Percentiles rank a stretch among this genome's conserved stretches.
These are phyloP conservation scores for Nomada ruficornis DNA, from an alignment of 2,888 invertebrate genomes.

Conservation along the genomic window DNA sequence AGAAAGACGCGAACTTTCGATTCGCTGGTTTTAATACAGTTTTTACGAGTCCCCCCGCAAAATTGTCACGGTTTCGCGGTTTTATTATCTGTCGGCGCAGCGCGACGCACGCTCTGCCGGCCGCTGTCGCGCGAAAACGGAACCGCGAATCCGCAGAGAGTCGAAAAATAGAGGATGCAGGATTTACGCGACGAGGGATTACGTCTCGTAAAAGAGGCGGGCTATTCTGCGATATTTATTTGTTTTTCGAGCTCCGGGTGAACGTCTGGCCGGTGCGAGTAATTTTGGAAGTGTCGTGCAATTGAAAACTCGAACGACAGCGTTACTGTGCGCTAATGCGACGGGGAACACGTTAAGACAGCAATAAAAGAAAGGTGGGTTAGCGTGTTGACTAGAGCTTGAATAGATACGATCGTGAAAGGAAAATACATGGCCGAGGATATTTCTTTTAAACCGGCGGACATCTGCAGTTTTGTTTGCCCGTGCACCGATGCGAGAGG, in stretches of 20 bases:
- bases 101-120: slow-evolving; percentile 25
- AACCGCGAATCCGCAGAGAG: slow-evolving; percentile 26
- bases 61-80: slow-evolving; percentile 48
- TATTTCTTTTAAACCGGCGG: neutral
- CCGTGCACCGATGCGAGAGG: neutral
- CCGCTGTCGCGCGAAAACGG: slow-evolving; percentile 31
- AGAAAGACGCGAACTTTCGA: slow-evolving; percentile 18
- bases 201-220: slow-evolving; percentile 1
- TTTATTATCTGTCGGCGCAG: slow-evolving; percentile 40
- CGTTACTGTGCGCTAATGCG: neutral
- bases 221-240: slow-evolving; percentile 9
- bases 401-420: neutral
- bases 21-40: slow-evolving; percentile 42
- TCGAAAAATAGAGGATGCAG: slow-evolving; percentile 17
- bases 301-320: neutral
- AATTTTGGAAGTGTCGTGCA: neutral
- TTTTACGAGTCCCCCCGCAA: slow-evolving; percentile 32
- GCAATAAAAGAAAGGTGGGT: neutral
- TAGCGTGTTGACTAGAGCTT: neutral
- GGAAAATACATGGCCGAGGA: neutral
- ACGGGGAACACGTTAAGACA: neutral
- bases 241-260: neutral
- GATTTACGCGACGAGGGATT: slow-evolving; percentile 20
- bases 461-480: neutral
- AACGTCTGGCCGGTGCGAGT: neutral